Base-by-base conservation (phyloP, 2,113 vertebrate genomes). In the Rissa tridactyla region DNA sequence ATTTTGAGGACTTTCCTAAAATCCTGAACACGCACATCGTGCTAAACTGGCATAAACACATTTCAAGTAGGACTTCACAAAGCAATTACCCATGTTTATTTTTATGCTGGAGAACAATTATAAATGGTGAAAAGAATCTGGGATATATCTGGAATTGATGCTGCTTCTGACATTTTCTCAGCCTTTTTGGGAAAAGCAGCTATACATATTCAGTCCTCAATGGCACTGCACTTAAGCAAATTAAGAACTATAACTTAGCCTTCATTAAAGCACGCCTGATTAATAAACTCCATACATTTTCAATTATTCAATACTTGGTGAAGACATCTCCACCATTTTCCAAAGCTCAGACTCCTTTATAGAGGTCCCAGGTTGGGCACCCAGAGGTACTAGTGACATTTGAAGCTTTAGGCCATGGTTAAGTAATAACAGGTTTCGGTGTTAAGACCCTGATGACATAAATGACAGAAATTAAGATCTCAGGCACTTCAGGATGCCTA, bases 401-500 rank as follows among this genome's bases (percentile, higher is more conserved):
- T 76, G 47, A 95, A 95, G 92, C 83, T 94, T 58, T 47, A 92
- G 88, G 88, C 69, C 77, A 52, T 2, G 12, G 79, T 81, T 88
- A 87, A 94, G 70, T 85, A 94, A 87, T 89, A 91, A 84, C 70
- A 94, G 13, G 7, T 85, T 94, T 77, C 57, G 44, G 66, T 42
- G 40, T 62, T 95, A 94, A 97, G 94, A 95, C 95, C 91, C 94
- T 87, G 89, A 95, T 89, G 89, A 94, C 92, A 92, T 65, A 40
- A 97, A 94, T 86, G 91, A 92, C 86, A 92, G 88, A 96, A 94
- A 96, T 95, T 79, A 92, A 92, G 81, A 95, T 85, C 91, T 94
- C 69, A 6, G 81, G 88, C 92, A 93, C 90, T 88, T 69, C 30
- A 88, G 88, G 61, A 84, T 72, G 92, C 96, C 92, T 76, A 79